Evolutionary conservation across 2,797 vertebrate genomes (phyloP).

Genomic region (Nannoperca obscura): DNA sequence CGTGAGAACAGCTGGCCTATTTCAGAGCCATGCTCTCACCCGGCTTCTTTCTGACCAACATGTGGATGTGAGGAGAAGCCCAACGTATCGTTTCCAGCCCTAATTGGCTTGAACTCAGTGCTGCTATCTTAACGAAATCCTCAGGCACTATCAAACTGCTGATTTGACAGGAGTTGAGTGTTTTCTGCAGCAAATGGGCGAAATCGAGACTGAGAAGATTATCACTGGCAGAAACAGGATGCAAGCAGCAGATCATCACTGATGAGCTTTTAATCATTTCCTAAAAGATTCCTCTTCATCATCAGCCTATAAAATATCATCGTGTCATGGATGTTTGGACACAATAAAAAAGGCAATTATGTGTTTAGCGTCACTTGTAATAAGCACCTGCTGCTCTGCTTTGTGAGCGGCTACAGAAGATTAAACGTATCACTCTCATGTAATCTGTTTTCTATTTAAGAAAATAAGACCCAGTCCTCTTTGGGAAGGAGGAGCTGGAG

Average conservation of each 20-base stretch:
- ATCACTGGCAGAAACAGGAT: conserved; percentile 39
- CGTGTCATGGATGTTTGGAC: background rate
- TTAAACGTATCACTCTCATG: conserved; percentile 35
- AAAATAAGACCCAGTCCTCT: conserved; percentile 19
- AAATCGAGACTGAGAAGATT: conserved; percentile 48
- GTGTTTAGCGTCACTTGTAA: conserved; percentile 13
- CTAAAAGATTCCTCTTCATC: conserved; percentile 21
- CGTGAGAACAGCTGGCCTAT: conserved; percentile 63
- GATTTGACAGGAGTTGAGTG: conserved; percentile 54
- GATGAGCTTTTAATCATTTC: conserved; percentile 51
- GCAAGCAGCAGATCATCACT: background rate
- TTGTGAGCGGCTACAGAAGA: conserved; percentile 11
- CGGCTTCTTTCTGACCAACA: conserved; percentile 64
- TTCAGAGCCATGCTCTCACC: conserved; percentile 37
- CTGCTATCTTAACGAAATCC: conserved; percentile 73
- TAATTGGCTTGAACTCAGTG: conserved; percentile 65
- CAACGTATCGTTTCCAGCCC: conserved; percentile 67
- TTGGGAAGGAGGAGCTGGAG: conserved; percentile 55
- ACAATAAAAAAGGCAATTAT: conserved; percentile 9
- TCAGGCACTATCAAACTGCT: conserved; percentile 56
- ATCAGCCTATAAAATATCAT: conserved; percentile 7
- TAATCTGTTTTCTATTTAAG: conserved; percentile 34
- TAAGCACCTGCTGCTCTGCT: conserved; percentile 44
- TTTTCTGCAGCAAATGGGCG: conserved; percentile 53
- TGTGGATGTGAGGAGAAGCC: conserved; percentile 65